phyloP scores from a whole-genome alignment of 2,888 invertebrate genomes.

The Epicampocera succincta region DNA sequence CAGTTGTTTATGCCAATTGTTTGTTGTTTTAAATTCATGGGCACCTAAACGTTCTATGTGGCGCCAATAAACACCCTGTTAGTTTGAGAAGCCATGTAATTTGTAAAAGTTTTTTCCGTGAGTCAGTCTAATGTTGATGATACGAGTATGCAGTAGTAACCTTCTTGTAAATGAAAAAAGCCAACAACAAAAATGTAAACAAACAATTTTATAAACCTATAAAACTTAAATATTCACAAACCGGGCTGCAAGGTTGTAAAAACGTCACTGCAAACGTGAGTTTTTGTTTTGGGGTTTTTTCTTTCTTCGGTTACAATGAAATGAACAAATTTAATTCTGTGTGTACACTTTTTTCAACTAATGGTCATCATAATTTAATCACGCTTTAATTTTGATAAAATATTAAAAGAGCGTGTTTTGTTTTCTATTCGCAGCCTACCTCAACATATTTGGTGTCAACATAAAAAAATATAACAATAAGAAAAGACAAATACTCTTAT shows the following conservation, averaged over 20 bases:
- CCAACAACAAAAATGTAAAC: conserved; percentile 41
- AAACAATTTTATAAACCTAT: conserved; percentile 7
- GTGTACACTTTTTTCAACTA: too few species aligned
- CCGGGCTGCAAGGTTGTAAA: conserved; percentile 51
- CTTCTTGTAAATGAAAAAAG: conserved; percentile 14
- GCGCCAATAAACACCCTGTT: too few species aligned
- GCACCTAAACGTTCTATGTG: too few species aligned
- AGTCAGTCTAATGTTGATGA: too few species aligned
- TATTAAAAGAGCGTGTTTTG: background rate
- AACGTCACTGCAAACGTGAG: conserved; percentile 64
- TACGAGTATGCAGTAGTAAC: background rate
- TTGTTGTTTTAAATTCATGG: too few species aligned
- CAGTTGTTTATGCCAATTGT: too few species aligned
- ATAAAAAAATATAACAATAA: conserved; percentile 20
- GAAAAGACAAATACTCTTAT: conserved; percentile 66
- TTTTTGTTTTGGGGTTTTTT: conserved; percentile 45
- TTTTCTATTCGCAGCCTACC: conserved; percentile 60
- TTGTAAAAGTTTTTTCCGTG: too few species aligned
- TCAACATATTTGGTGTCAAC: conserved; percentile 55
- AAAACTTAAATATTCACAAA: background rate
- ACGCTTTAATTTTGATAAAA: background rate
- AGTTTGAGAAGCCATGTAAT: too few species aligned
- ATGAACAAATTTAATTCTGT: background rate
- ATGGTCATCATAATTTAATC: too few species aligned
- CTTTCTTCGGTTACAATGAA: background rate